phyloP scores from a whole-genome alignment of 2,113 vertebrate species.

The Enhydra lutris region DNA sequence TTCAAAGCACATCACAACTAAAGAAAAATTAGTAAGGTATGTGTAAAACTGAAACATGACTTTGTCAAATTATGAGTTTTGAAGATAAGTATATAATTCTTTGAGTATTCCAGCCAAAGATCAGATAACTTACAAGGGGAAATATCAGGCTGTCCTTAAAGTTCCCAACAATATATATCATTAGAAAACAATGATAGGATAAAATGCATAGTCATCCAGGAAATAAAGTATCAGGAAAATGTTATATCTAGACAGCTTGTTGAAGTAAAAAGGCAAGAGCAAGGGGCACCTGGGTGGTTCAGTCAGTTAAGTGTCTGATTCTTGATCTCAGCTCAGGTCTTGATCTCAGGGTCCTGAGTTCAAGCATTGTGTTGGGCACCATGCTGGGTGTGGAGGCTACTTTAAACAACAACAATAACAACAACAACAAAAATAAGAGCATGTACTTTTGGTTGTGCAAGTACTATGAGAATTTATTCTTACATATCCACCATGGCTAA shows the following conservation, averaged over 20 bases:
- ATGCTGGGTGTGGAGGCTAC: background rate
- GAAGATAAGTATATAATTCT: background rate
- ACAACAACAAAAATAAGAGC: background rate
- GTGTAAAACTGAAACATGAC: background rate
- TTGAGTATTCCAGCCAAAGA: background rate
- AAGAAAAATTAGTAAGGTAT: background rate
- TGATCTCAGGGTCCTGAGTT: background rate
- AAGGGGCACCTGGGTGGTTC: background rate
- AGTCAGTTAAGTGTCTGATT: background rate
- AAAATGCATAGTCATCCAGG: background rate
- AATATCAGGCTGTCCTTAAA: background rate
- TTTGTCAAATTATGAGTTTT: background rate
- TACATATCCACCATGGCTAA: background rate
- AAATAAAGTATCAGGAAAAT: conserved; percentile 8
- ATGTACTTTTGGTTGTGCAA: background rate
- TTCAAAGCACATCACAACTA: background rate
- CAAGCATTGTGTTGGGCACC: background rate
- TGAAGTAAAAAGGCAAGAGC: background rate
- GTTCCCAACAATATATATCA: background rate
- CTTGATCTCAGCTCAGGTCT: background rate
- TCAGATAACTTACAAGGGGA: background rate
- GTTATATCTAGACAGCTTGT: background rate
- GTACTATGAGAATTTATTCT: background rate
- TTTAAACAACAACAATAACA: background rate
- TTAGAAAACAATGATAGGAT: background rate